Evolutionary conservation across 1,140 invertebrate species (phyloP).

Genomic region (Trissolcus basalis): DNA sequence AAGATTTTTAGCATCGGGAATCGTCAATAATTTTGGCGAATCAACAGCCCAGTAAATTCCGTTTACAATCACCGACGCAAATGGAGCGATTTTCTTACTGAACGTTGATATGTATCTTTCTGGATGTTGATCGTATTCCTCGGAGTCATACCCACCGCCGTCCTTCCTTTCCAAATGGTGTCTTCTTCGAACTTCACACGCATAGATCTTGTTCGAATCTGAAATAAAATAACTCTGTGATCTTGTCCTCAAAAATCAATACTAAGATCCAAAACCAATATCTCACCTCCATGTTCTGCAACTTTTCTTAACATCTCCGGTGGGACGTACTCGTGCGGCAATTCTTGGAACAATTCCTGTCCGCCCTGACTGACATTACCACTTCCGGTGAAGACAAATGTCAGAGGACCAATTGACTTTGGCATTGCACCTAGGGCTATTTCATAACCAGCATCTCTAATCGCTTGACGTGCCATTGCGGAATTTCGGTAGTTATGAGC

Average conservation of each 20-base stretch:
- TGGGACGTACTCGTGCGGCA: conserved; percentile 98
- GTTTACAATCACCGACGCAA: conserved; percentile 97
- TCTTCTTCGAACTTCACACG: conserved; percentile 92
- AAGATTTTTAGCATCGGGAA: conserved; percentile 97
- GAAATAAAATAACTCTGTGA: too few species aligned
- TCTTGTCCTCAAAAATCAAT: neutral
- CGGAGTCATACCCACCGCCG: conserved; percentile 90
- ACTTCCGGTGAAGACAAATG: conserved; percentile 98
- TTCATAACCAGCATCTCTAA: conserved; percentile 98
- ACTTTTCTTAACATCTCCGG: conserved; percentile 96
- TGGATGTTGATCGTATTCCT: conserved; percentile 95
- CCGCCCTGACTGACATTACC: conserved; percentile 91
- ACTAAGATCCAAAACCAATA: neutral
- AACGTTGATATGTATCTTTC: conserved; percentile 97
- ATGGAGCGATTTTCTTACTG: conserved; percentile 97
- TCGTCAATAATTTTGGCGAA: conserved; percentile 95
- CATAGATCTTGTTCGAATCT: conserved; percentile 94
- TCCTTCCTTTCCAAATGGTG: conserved; percentile 96
- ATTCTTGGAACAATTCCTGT: conserved; percentile 98
- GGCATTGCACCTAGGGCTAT: conserved; percentile 98
- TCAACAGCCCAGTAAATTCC: conserved; percentile 99
- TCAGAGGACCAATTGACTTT: conserved; percentile 97
- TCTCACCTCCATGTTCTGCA: conserved; percentile 93
- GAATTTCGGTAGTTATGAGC: conserved; percentile 99
- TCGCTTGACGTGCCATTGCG: conserved; percentile 97